Conservation (phyloP, 2,797 vertebrate species). For the Spinibarbus caldwelli region DNA sequence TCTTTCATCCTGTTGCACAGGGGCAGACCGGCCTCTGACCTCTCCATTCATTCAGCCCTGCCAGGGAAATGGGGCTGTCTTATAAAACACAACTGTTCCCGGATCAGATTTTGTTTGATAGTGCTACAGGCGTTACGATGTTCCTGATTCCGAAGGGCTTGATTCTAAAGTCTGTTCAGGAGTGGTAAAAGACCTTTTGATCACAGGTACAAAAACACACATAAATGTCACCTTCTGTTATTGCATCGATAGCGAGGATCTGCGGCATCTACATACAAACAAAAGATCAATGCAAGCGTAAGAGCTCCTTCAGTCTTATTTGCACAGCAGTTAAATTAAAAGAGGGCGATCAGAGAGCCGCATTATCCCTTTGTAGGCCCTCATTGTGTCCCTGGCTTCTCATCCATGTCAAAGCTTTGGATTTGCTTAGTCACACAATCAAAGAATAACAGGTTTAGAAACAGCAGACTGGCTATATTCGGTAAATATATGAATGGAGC, state of each 20-base stretch:
- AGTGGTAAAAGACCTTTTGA: slow-evolving; percentile 33
- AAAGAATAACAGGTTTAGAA: slow-evolving; percentile 33
- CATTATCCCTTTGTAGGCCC: slow-evolving; percentile 9
- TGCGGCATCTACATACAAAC: slow-evolving; percentile 27
- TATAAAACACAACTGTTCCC: not conserved
- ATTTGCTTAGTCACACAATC: slow-evolving; percentile 17
- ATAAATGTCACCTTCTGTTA: slow-evolving; percentile 24
- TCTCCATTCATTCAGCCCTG: slow-evolving; percentile 3
- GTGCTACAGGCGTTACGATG: not conserved
- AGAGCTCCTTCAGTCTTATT: not conserved
- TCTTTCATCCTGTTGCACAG: slow-evolving; percentile 38
- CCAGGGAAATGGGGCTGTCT: not conserved
- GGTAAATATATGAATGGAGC: not conserved
- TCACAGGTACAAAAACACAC: slow-evolving; percentile 30
- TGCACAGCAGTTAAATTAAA: slow-evolving; percentile 31
- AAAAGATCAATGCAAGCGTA: slow-evolving; percentile 24
- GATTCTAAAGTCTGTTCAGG: not conserved
- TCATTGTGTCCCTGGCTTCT: slow-evolving; percentile 10
- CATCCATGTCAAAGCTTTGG: slow-evolving; percentile 38
- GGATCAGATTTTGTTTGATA: not conserved
- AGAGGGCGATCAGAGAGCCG: slow-evolving; percentile 6
- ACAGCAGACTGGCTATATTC: slow-evolving; percentile 4
- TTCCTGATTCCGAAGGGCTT: not conserved
- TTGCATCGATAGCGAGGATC: not conserved
- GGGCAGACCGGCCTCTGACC: not conserved